Evolutionary conservation across 2,888 invertebrate genomes (phyloP).

Genomic region (Eupeodes latifasciatus): DNA sequence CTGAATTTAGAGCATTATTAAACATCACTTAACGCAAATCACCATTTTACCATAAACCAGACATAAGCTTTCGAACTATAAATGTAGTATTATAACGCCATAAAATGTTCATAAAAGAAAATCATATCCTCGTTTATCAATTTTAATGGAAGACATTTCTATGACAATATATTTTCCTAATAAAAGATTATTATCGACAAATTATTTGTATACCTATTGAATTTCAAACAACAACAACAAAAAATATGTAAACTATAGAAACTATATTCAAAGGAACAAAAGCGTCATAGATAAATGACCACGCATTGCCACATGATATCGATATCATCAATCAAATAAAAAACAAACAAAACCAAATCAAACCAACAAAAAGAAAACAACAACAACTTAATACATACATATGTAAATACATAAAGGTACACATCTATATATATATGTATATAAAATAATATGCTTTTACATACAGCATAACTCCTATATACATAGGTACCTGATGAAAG

Average conservation of each 20-base stretch:
- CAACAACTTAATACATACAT: not conserved
- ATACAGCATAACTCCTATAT: not conserved
- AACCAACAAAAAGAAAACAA: not conserved
- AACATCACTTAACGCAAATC: too few species aligned
- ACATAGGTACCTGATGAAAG: not conserved
- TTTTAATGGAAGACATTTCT: not conserved
- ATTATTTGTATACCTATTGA: not conserved
- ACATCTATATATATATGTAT: not conserved
- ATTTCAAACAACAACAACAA: too few species aligned
- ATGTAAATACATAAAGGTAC: not conserved
- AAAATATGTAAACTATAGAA: not conserved
- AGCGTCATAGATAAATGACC: not conserved
- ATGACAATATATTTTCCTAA: not conserved
- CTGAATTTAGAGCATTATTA: too few species aligned
- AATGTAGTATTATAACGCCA: too few species aligned
- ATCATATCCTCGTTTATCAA: conserved; percentile 3
- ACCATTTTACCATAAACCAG: too few species aligned
- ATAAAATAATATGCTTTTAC: conserved; percentile 11
- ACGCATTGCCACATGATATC: conserved; percentile 29
- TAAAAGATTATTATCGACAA: conserved; percentile 4
- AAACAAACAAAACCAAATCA: not conserved
- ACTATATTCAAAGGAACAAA: not conserved
- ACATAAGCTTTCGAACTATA: too few species aligned
- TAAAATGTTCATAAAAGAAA: not conserved
- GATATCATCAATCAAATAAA: conserved; percentile 63